Base-by-base conservation (phyloP, 23 tunicate genomes). In the Halocynthia roretzi region DNA sequence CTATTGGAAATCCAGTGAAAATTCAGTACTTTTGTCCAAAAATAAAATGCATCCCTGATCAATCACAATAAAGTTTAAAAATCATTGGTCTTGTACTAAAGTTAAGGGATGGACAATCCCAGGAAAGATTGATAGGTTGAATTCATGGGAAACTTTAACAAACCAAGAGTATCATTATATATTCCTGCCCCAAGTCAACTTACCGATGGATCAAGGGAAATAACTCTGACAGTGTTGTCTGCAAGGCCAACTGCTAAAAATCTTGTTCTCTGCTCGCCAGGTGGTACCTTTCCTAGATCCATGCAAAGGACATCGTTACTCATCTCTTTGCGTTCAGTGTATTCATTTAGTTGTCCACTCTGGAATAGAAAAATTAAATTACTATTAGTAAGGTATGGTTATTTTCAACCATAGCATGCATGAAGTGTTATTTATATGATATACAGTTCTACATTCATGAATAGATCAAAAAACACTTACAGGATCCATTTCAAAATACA, bases 401-500 rank as follows among this genome's bases (percentile, higher is more conserved):
- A 15, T 60, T 60, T 15, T 4, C 64, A 58, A 14, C 18, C 64
- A 58, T 58, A 57, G 64, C 18, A 58, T 15, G 64, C 64, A 15
- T 14, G 2, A n/a, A 58, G 18, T 58, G 18, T n/a, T n/a, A 14
- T 15, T 58, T 4, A 14, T 58, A 58, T 58, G 40, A 68, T n/a
- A 17, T 20, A 12, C 23, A 68, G 14, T 21, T 20, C 12, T 10
- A 44, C 77, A 50, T 72, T 72, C 77, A 19, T 12, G 44, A 2
- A 20, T 5, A 1, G 14, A 68, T 20, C 14, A 2, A 17, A 14
- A 17, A 10, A 23, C 22, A 85, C 92, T 76, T 82, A 92, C 98
- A 64, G 90, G 93, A 68, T 88, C 99, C 99, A 94, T 94, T 62
- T 94, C 99, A 50, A 94, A 94, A 76, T 94, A 94, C 51, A 94